Percentiles rank a stretch among this genome's conserved stretches.
Conservation (phyloP, 2,797 vertebrate species). For the Presbytis comata region DNA sequence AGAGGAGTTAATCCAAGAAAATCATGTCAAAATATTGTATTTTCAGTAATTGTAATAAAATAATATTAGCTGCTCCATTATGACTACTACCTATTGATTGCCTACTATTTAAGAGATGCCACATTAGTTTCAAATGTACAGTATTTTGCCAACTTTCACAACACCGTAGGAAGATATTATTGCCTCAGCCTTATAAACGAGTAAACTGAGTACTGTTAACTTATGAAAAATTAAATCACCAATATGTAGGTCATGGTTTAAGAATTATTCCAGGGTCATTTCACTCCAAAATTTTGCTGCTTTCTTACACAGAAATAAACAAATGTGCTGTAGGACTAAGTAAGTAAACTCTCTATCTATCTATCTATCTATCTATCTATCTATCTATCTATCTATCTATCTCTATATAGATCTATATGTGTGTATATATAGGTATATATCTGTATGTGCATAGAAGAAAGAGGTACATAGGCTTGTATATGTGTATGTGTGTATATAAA, state of each 20-base stretch:
- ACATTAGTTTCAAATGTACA: background rate
- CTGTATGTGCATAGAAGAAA: background rate
- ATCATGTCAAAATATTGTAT: background rate
- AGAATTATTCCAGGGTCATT: background rate
- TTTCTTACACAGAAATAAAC: background rate
- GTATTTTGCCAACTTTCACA: background rate
- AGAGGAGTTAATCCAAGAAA: background rate
- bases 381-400: too few species aligned
- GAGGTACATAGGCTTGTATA: background rate
- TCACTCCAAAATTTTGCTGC: background rate
- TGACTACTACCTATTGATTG: background rate
- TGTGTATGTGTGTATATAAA: background rate
- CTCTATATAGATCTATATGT: background rate
- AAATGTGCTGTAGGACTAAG: background rate
- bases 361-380: too few species aligned
- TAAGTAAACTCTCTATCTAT: background rate
- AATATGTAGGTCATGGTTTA: background rate
- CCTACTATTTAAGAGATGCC: background rate
- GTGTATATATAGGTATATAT: background rate
- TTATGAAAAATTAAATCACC: background rate
- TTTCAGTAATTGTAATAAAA: background rate
- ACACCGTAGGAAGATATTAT: background rate
- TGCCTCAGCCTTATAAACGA: background rate
- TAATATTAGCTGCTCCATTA: background rate
- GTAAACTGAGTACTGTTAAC: background rate